Evolutionary conservation across 2,888 invertebrate genomes (phyloP), one percentile per base, ranked within the genome.

Genomic region (Acrocera orbiculus): DNA sequence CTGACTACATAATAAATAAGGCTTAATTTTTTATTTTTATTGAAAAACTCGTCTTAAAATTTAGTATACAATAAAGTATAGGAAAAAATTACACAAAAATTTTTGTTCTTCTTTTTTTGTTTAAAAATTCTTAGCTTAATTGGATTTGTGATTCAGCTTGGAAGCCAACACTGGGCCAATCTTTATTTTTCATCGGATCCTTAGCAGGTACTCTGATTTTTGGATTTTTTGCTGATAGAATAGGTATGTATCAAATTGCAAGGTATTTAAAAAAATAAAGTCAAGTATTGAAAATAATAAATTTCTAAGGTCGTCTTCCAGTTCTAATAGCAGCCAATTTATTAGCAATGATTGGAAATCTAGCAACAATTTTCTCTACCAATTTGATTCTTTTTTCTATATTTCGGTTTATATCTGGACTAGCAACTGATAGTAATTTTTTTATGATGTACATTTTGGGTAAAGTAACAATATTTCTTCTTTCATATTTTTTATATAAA

Each of bases 361-460:
- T 64, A 5, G 46, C 61, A 10, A 67, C 69, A 3, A 53, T 65
- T 9, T 60, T 66, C 32, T 58, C 66, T 10, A 56, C 48, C 3
- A 56, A 56, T 32, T 52, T 64, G 7, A 39, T 53, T 4, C 47
- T 56, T 3, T 72, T 69, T 47, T 61, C 62, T 4, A 24, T 61
- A 2, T 64, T 66, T 36, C 56, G 72, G 29, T 63, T 72, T 42
- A 42, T 70, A 11, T 66, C 70, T 4, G 73, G 73, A 15, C 51
- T 66, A 42, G 69, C 68, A 14, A 69, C 68, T 5, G 70, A 70
- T 44, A 61, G 63, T 27, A 70, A 69, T 48, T 70, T 68, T 45
- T 60, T 68, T 4, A 69, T 70, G 69, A 69, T 70, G 68, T 70
- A 70, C 40, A 70, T 70, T 41, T 58, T 70, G 42, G 66, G 70